These are phyloP conservation scores for Nudaria mundana DNA, from an alignment of 2,888 invertebrate species.

Conservation along the genomic window DNA sequence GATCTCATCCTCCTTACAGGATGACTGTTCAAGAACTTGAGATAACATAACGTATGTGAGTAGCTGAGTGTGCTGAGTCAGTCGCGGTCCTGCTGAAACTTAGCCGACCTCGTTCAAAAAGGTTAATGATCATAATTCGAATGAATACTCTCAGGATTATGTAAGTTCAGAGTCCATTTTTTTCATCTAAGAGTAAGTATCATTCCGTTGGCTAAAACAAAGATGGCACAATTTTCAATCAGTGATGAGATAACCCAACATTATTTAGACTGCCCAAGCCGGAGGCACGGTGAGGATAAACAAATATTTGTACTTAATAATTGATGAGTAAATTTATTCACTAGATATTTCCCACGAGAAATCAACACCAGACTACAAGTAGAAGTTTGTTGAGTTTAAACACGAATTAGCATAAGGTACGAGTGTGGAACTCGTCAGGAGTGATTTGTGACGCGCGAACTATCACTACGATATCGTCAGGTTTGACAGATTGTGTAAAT, in stretches of 20 bases:
- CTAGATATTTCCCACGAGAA: constrained; percentile 37
- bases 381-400: constrained; percentile 11
- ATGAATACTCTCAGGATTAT: constrained; percentile 2
- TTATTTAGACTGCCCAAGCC: constrained; percentile 22
- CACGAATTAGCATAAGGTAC: constrained; percentile 1
- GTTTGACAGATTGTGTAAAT: too few relatives aligned
- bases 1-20: too few relatives aligned
- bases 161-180: neutral
- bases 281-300: constrained; percentile 15
- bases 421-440: neutral
- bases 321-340: constrained; percentile 30
- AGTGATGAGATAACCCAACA: constrained; percentile 20
- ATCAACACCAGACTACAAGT: constrained; percentile 19
- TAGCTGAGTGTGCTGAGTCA: too few relatives aligned
- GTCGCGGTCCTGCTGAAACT: too few relatives aligned
- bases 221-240: constrained; percentile 20
- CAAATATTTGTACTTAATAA: constrained; percentile 28
- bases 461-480: too few relatives aligned
- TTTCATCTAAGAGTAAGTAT: neutral
- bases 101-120: too few relatives aligned
- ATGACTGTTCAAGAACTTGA: too few relatives aligned
- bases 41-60: too few relatives aligned
- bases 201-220: constrained; percentile 9
- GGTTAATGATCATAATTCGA: too few relatives aligned
- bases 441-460: too few relatives aligned